A percentile compares a stretch with the other conserved stretches of the same genome.
These are phyloP conservation scores for Tokudaia tokunoshimensis DNA, from an alignment of 2,797 vertebrate genomes.

Conservation along the genomic window DNA sequence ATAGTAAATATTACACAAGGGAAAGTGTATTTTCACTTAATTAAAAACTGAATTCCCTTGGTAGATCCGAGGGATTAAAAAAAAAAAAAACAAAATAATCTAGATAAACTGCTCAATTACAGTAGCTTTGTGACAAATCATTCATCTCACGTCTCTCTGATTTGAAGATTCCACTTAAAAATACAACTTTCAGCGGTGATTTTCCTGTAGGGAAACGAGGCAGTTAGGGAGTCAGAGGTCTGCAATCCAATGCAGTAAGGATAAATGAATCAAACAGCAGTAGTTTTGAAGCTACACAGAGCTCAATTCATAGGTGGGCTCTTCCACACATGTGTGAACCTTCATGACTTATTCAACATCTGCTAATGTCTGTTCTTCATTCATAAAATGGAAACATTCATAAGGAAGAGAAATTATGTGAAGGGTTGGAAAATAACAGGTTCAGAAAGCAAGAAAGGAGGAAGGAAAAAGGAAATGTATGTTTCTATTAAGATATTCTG, in stretches of 20 bases:
- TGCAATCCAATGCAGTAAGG: conserved; percentile 9
- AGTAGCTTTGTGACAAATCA: background rate
- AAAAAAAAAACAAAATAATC: conserved; percentile 17
- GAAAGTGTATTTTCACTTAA: background rate
- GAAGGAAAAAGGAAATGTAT: background rate
- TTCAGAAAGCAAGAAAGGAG: background rate
- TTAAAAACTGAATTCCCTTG: background rate
- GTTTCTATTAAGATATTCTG: background rate
- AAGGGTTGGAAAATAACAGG: background rate
- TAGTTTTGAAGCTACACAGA: conserved; percentile 24
- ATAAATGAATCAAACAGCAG: conserved; percentile 30
- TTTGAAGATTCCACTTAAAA: conserved; percentile 38
- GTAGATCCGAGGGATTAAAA: background rate
- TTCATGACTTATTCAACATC: conserved; percentile 6
- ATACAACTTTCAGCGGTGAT: background rate
- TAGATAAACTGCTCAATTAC: background rate
- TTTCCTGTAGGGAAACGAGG: conserved; percentile 1
- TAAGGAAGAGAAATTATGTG: background rate
- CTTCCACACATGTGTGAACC: background rate
- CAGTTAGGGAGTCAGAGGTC: background rate
- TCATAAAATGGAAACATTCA: conserved; percentile 38
- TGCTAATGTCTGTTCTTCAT: conserved; percentile 48
- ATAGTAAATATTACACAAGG: background rate
- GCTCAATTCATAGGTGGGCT: background rate
- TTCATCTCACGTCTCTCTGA: background rate